Evolutionary conservation across 2,888 invertebrate genomes (phyloP).

Genomic region (Emmelina monodactyla): DNA sequence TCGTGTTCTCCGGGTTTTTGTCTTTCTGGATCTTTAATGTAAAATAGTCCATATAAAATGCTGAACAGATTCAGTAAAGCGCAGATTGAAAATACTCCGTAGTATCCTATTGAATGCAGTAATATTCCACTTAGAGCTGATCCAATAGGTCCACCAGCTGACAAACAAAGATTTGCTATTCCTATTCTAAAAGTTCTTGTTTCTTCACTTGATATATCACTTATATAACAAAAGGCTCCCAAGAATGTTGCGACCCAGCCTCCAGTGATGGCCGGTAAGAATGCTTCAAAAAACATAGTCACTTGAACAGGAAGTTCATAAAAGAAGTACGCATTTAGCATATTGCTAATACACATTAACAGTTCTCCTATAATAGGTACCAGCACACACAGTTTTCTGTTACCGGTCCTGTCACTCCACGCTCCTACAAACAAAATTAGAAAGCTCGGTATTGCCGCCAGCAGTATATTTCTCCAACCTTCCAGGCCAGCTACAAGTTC

Average conservation of each 20-base stretch:
- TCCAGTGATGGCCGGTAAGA: conserved; percentile 36
- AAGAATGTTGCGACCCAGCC: conserved; percentile 36
- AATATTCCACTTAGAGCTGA: conserved; percentile 4
- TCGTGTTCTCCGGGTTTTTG: conserved; percentile 21
- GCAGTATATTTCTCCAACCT: conserved; percentile 77
- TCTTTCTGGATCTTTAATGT: conserved; percentile 41
- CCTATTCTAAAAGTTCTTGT: conserved; percentile 10
- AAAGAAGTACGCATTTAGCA: conserved; percentile 21
- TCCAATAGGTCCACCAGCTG: conserved; percentile 8
- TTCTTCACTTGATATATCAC: conserved; percentile 41
- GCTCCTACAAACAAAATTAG: conserved; percentile 77
- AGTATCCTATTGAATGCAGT: conserved; percentile 23
- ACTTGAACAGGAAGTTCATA: conserved; percentile 34
- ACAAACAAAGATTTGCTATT: conserved; percentile 4
- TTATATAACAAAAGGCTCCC: conserved; percentile 51
- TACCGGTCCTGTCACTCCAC: conserved; percentile 66
- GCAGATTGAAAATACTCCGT: conserved; percentile 27
- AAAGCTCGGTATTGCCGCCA: conserved; percentile 74
- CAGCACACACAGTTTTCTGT: conserved; percentile 73
- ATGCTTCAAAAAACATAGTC: conserved; percentile 28
- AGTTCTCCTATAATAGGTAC: conserved; percentile 76
- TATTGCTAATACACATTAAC: conserved; percentile 61
- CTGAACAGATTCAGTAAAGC: conserved; percentile 44
- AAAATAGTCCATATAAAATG: conserved; percentile 45
- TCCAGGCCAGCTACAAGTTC: conserved; percentile 73